phyloP scores from a whole-genome alignment of 2,797 vertebrate species.

The Yasuhikotakia modesta region DNA sequence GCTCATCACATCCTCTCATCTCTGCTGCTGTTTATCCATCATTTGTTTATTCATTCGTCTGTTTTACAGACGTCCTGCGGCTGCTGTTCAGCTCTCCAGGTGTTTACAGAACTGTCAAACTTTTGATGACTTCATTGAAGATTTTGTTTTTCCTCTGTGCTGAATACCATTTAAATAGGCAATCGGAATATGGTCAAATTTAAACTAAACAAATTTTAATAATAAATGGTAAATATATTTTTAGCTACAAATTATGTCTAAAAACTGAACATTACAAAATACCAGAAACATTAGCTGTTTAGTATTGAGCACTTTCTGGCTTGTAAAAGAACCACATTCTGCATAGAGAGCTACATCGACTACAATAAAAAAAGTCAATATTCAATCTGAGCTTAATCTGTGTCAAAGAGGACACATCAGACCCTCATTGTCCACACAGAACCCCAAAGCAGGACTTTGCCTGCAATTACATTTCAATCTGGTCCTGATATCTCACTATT shows the following conservation, averaged over 20 bases:
- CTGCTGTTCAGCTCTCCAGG: slow-evolving; percentile 48
- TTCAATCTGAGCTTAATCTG: background rate
- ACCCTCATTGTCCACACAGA: background rate
- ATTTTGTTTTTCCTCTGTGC: background rate
- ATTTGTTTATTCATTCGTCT: slow-evolving; percentile 54
- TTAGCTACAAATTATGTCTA: too few relatives aligned
- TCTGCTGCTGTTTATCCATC: slow-evolving; percentile 62
- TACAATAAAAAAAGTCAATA: background rate
- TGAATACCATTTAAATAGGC: slow-evolving; percentile 7
- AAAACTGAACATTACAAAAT: background rate
- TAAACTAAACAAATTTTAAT: too few relatives aligned
- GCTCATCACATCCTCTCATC: slow-evolving; percentile 70
- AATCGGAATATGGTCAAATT: background rate
- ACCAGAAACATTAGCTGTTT: background rate
- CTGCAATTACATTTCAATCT: background rate
- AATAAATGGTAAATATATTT: too few relatives aligned
- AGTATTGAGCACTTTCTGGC: background rate
- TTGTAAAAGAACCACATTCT: background rate
- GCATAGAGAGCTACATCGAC: background rate
- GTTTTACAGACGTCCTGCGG: slow-evolving; percentile 49
- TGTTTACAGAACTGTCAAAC: slow-evolving; percentile 48
- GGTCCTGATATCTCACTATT: background rate
- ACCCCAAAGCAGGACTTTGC: background rate
- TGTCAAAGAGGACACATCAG: background rate
- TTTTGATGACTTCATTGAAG: slow-evolving; percentile 43